Evolutionary conservation across 2,113 vertebrate species (phyloP).

Genomic region (Caloenas nicobarica): DNA sequence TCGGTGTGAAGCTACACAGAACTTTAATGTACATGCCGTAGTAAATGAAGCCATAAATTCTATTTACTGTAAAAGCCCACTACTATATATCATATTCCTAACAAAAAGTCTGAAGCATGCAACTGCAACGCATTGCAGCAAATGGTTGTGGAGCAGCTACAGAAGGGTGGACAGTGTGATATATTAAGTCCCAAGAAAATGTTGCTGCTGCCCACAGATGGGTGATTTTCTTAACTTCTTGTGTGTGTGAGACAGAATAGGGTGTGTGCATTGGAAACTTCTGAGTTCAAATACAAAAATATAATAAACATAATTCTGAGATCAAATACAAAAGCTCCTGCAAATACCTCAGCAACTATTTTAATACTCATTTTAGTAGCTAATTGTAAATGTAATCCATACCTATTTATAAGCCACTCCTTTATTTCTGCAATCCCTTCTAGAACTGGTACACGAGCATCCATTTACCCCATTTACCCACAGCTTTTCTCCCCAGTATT

Average conservation of each 20-base stretch:
- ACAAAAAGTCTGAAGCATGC: neutral
- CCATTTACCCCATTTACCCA: too few species aligned
- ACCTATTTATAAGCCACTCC: neutral
- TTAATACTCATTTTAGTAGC: neutral
- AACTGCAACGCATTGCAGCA: neutral
- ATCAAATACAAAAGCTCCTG: neutral
- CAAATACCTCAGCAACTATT: neutral
- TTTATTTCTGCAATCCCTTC: neutral
- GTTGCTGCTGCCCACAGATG: neutral
- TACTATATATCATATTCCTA: neutral
- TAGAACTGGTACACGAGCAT: neutral
- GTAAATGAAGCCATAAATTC: conserved; percentile 33
- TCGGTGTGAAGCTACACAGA: neutral
- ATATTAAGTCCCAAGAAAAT: neutral
- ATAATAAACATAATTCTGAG: neutral
- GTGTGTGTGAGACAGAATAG: neutral
- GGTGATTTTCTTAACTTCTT: neutral
- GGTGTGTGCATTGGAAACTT: neutral
- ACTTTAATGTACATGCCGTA: conserved; percentile 19
- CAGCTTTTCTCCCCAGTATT: neutral
- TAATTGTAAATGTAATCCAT: neutral
- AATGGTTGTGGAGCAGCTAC: neutral
- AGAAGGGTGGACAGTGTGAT: neutral
- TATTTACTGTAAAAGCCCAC: conserved; percentile 37
- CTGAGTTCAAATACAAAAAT: neutral